Base-by-base conservation (phyloP, 2,888 invertebrate genomes). In the Pandemis corylana region DNA sequence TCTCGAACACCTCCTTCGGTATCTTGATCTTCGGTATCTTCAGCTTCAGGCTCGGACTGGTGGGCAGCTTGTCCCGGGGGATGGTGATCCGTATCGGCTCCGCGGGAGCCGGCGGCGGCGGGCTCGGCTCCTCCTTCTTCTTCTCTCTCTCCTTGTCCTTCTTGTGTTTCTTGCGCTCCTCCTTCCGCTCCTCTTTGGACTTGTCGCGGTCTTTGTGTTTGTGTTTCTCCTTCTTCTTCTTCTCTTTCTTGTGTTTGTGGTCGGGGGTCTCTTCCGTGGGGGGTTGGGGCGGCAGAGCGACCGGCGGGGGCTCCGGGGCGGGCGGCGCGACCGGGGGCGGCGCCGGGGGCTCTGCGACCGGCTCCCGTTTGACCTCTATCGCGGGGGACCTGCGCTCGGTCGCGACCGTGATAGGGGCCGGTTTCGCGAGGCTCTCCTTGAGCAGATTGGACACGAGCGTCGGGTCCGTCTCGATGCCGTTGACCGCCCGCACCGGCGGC, bases 21-120 rank as follows among this genome's bases (percentile, higher is more conserved):
- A 98, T 97, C 92, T 97, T 97, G 81, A 97, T 97, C 89, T 97
- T 97, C 0, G 97, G 96, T 69, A 98, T 98, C 88, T 97, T 98
- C 67, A 98, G 97, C 88, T 97, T 97, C 65, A 98, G 85, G 0
- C 96, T 96, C 0, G 94, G 92, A 69, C 90, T 90, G 0, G 93
- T 80, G 0, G 91, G 88, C 0, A 93, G 72, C 75, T 93, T 94
- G 1, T 95, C 94, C 13, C 92, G 78, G 0, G 94, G 94, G 74
- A 95, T 94, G 0, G 94, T 95, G 81, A 95, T 94, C 75, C 89
- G 81, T 0, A 94, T 61, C 0, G 80, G 78, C 10, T 77, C 80
- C 1, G 80, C 74, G 4, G 83, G 80, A 20, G 82, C 84, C 0
- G 81, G 80, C 5, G 81, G 82, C 1, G 83, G 86, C 67, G 87